A percentile compares a stretch with the other conserved stretches of the same genome.
phyloP scores from a whole-genome alignment of 2,113 vertebrate genomes.

The Pygathrix nemaeus region DNA sequence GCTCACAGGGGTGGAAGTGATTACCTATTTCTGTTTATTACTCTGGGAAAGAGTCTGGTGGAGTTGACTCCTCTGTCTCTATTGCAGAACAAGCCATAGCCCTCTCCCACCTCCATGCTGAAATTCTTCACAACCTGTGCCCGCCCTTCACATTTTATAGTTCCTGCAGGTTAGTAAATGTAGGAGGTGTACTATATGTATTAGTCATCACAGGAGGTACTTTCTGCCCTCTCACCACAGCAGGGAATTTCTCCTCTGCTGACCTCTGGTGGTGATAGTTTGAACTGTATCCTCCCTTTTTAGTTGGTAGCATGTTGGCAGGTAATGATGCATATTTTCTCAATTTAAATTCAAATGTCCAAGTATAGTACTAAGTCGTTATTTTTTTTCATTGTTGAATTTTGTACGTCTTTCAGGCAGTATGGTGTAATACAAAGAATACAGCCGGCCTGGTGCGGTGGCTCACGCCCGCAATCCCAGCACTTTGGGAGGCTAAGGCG shows the following conservation, averaged over 20 bases:
- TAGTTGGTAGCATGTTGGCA: neutral
- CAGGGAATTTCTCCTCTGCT: constrained; percentile 27
- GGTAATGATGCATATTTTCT: constrained; percentile 2
- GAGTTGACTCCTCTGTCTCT: neutral
- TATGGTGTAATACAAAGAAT: neutral
- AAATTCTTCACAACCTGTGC: neutral
- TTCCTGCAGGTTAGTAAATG: neutral
- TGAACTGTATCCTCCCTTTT: constrained; percentile 41
- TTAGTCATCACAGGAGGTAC: neutral
- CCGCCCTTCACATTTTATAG: neutral
- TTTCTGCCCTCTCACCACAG: neutral
- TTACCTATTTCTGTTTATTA: neutral
- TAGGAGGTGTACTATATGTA: neutral
- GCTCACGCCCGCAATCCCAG: too few species aligned
- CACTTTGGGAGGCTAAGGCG: too few species aligned
- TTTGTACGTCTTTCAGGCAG: constrained; percentile 39
- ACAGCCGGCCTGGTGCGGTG: neutral
- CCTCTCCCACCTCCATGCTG: neutral
- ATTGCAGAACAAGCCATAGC: neutral
- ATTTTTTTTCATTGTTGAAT: neutral
- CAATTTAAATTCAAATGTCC: constrained; percentile 29
- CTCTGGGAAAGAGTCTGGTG: neutral
- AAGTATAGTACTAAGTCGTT: constrained; percentile 32
- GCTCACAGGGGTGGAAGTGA: neutral
- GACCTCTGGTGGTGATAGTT: constrained; percentile 67